Base-by-base conservation (phyloP, 2,888 invertebrate genomes). In the Ecdyonurus torrentis region DNA sequence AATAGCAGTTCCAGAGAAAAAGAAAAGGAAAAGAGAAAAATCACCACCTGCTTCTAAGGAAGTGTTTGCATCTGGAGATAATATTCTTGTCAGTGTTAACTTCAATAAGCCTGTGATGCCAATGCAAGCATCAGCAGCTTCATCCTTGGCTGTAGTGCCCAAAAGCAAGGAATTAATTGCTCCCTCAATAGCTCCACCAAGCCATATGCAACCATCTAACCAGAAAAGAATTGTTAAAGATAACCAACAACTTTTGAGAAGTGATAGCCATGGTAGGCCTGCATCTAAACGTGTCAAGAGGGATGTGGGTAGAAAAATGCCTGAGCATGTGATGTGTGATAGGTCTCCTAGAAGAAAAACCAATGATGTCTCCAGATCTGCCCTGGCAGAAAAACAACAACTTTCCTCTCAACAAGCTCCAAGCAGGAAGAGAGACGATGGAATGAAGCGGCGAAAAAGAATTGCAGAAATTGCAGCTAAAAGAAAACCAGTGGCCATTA, bases 1-100 rank as follows among this genome's bases (percentile, higher is more conserved):
- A 5, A 10, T 37, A 15, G 7, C 61, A 59, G 53, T 60, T 65
- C 61, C 65, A 67, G 66, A 64, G 66, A 65, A 62, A 67, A 65
- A 60, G 66, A 70, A 68, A 64, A 68, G 68, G 58, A 64, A 68
- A 25, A 64, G 70, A 19, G 71, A 71, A 65, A 71, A 70, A 55
- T 81, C 81, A 0, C 79, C 79, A n/a, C 81, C 79, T 61, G 88
- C 89, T 1, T 87, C 88, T 1, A 93, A 93, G 73, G 92, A 92
- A 76, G 91, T 94, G 2, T 93, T 91, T 73, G 91, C 93, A 0
- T 91, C 92, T 15, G 93, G 93, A 2, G 91, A 93, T 75, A 93
- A 92, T 73, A 93, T 94, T 70, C 81, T 94, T 66, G 92, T 94
- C 15, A 92, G 91, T 75, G 91, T 94, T 20, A 92, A 91, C 74